Evolutionary conservation across 2,888 invertebrate genomes (phyloP), one percentile per base, ranked within the genome.

Genomic region (Eupithecia subumbrata): DNA sequence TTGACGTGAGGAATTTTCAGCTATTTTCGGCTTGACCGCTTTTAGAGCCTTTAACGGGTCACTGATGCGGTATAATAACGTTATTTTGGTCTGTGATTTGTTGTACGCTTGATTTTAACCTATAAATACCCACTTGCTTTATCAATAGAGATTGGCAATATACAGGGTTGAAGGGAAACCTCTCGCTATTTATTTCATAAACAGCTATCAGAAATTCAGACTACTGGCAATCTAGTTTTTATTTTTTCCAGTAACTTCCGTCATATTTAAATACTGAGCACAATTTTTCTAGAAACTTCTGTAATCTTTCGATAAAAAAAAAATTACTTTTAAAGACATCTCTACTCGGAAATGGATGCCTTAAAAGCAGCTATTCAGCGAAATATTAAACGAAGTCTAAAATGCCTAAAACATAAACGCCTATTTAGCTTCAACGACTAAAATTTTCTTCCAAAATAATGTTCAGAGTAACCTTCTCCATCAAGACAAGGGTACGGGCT

Each of bases 1-100:
- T 86, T 83, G 84, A 88, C 83, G 85, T 86, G 82, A 82, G 85
- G 85, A 87, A 86, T 88, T 90, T 88, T 82, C 81, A 83, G 86
- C 85, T 89, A 89, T 90, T 89, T 89, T 89, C 85, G 79, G 83
- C 84, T 86, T 88, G 87, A 87, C 87, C 88, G 87, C 83, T 82
- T 82, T 77, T 73, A 81, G 82, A 82, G 75, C 85, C 85, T 85
- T 87, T 83, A 85, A 84, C 84, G 80, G 84, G 75, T 82, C 87
- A 85, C 81, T 87, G 88, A 88, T 82, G 84, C 84, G 85, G 76
- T 82, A 80, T 83, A 84, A 85, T 81, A 75, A 71, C 78, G 66
- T 67, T 67, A 67, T 67, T 67, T 67, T 67, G 66, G 66, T 76
- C 60, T 78, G 77, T 80, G 80, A 82, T 83, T 83, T 81, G 81